Conservation (phyloP, 2,797 vertebrate species). For the Pangasius krempfi region DNA sequence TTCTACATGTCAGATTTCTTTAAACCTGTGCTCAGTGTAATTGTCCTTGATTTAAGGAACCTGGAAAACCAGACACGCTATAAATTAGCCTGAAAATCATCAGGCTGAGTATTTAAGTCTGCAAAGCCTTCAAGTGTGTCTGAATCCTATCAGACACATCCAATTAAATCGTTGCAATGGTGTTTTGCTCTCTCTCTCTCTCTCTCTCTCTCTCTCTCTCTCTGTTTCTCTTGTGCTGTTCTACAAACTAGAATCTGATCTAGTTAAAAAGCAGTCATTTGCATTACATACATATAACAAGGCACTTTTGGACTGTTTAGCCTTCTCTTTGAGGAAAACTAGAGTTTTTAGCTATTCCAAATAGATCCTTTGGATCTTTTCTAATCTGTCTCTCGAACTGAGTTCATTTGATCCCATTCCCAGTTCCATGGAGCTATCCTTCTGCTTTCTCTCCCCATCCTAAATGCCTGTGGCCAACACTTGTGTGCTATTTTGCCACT, state of each 20-base stretch:
- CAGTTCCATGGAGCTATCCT: not conserved
- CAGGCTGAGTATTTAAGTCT: not conserved
- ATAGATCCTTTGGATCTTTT: not conserved
- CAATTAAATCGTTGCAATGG: conserved; percentile 4
- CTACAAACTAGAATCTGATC: not conserved
- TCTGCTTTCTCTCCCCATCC: not conserved
- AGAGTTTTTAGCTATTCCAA: not conserved
- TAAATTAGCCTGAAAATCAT: conserved; percentile 6
- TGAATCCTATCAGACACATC: not conserved
- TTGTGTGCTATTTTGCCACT: not conserved
- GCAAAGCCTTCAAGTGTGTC: conserved; percentile 3
- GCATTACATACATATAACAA: not conserved
- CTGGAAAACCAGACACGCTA: not conserved
- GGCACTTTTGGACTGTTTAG: not conserved
- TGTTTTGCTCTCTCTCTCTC: not conserved
- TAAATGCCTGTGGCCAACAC: not conserved
- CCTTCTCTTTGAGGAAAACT: not conserved
- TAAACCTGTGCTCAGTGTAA: not conserved
- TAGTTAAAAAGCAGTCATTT: not conserved
- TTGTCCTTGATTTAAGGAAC: not conserved
- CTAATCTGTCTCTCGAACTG: not conserved
- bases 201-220: not conserved
- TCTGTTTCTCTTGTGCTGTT: not conserved
- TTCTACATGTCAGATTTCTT: not conserved
- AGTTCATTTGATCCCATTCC: not conserved